Conservation (phyloP, 2,888 invertebrate species). For the Acanthacorydalis orientalis region DNA sequence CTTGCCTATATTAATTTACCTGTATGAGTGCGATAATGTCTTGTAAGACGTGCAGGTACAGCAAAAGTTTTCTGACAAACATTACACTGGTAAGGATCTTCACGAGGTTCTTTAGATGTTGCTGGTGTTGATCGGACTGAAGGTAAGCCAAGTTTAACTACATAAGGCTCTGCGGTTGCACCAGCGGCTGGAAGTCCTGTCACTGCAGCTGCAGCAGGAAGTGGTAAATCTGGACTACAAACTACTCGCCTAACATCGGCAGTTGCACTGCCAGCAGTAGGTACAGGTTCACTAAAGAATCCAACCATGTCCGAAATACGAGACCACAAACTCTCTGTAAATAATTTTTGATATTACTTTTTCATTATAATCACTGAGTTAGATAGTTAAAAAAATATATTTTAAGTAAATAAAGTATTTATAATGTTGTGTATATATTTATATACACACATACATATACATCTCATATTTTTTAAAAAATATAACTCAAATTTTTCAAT, state of each 20-base stretch:
- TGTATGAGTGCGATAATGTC: constrained; percentile 80
- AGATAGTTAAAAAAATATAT: background rate
- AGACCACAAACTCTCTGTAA: constrained; percentile 29
- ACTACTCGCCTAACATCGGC: constrained; percentile 32
- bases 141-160: constrained; percentile 15
- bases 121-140: constrained; percentile 17
- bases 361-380: too few species aligned
- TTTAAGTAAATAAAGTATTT: background rate
- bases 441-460: too few species aligned
- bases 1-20: background rate
- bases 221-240: constrained; percentile 39
- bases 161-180: constrained; percentile 26
- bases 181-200: constrained; percentile 3
- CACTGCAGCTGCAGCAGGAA: constrained; percentile 20
- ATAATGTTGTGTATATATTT: too few species aligned
- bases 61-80: constrained; percentile 84
- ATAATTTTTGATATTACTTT: constrained; percentile 18
- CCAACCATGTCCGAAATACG: constrained; percentile 33
- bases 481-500: too few species aligned
- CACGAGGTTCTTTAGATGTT: constrained; percentile 23
- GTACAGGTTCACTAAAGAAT: constrained; percentile 27
- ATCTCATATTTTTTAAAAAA: too few species aligned
- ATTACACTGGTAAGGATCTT: constrained; percentile 74
- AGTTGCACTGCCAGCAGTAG: constrained; percentile 21
- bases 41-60: constrained; percentile 67